Percentiles rank a stretch among this genome's conserved stretches.
phyloP scores from a whole-genome alignment of 2,888 invertebrate species.

The Melieria omissa region DNA sequence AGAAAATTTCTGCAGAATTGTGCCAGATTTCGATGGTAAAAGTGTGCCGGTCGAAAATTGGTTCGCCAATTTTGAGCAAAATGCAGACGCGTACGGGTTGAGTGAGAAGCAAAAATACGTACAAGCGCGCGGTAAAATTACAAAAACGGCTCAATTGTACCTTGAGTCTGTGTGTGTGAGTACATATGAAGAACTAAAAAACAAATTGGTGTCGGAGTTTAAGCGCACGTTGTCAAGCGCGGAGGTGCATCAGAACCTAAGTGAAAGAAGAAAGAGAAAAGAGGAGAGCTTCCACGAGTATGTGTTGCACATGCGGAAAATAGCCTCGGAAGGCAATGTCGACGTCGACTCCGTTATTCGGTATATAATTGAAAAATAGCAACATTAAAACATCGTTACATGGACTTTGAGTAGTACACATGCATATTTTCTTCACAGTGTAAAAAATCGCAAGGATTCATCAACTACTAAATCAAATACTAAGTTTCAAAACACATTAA shows the following conservation, averaged over 20 bases:
- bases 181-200: slow-evolving; percentile 15
- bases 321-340: slow-evolving; percentile 31
- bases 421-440: no score
- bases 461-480: no score
- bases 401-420: no score
- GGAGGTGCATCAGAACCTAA: slow-evolving; percentile 35
- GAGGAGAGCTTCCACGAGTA: slow-evolving; percentile 38
- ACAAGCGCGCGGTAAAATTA: slow-evolving; percentile 38
- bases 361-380: slow-evolving; percentile 38
- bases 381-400: no score
- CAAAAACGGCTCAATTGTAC: slow-evolving; percentile 37
- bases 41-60: slow-evolving; percentile 4
- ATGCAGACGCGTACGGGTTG: slow-evolving; percentile 27
- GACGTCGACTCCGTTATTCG: slow-evolving; percentile 27
- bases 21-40: slow-evolving; percentile 14
- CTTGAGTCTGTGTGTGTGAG: slow-evolving; percentile 34
- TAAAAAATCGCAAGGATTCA: no score
- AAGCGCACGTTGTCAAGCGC: slow-evolving; percentile 30
- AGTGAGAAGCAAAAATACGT: slow-evolving; percentile 39
- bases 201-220: slow-evolving; percentile 30
- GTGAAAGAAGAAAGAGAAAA: slow-evolving; percentile 34
- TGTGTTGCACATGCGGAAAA: slow-evolving; percentile 36
- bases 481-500: no score
- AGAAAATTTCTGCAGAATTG: slow-evolving; percentile 13
- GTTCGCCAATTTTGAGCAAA: slow-evolving; percentile 2